These are phyloP conservation scores for Falco cherrug DNA, from an alignment of 2,797 vertebrate genomes.

Conservation along the genomic window DNA sequence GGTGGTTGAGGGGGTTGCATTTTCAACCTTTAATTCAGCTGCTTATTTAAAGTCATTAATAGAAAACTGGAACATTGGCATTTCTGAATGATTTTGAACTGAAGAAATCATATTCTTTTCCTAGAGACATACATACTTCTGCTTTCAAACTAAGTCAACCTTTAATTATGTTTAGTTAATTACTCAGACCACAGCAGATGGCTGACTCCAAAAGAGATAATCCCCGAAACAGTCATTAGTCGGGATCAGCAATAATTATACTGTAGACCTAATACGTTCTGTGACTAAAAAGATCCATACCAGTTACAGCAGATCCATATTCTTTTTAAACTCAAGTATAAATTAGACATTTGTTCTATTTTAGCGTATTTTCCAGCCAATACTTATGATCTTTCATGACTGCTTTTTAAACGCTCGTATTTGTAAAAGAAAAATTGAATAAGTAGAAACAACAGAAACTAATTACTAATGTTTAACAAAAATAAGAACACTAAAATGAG, in stretches of 20 bases:
- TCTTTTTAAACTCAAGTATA: not conserved
- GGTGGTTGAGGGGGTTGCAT: not conserved
- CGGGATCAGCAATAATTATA: slow-evolving; percentile 91
- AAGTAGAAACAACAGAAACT: not conserved
- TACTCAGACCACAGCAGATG: slow-evolving; percentile 85
- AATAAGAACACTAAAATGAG: not conserved
- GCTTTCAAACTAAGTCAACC: slow-evolving; percentile 53
- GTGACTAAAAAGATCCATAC: not conserved
- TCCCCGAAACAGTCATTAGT: slow-evolving; percentile 89
- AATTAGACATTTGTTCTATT: not conserved
- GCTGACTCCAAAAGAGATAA: slow-evolving; percentile 87
- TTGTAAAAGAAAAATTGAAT: not conserved
- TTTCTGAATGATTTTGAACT: not conserved
- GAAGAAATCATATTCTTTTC: not conserved
- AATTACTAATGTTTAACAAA: not conserved
- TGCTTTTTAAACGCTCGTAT: not conserved
- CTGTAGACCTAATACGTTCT: slow-evolving; percentile 78
- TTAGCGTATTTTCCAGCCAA: not conserved
- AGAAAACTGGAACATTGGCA: not conserved
- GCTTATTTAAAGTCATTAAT: not conserved
- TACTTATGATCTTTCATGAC: not conserved
- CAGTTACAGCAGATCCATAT: not conserved
- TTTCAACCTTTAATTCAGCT: not conserved
- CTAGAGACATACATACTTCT: not conserved
- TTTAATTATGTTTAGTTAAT: slow-evolving; percentile 61